A percentile compares a stretch with the other conserved stretches of the same genome.
Evolutionary conservation across 2,113 vertebrate species (phyloP).

Genomic region (Hypocryptadius cinnamomeus): DNA sequence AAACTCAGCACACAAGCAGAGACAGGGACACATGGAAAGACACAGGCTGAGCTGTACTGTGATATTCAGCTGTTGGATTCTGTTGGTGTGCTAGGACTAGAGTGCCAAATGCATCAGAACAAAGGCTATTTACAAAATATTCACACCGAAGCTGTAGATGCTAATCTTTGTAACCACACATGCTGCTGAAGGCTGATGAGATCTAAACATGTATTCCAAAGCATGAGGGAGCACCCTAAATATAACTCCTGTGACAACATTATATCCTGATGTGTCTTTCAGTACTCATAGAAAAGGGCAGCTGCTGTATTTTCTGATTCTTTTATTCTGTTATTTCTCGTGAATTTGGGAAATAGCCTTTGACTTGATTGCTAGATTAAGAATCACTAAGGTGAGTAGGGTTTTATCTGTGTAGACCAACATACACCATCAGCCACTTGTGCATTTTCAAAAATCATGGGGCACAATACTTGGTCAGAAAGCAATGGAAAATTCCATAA

Average conservation of each 20-base stretch:
- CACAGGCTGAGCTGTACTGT: neutral
- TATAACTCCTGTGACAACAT: slow-evolving; percentile 5
- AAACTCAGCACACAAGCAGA: neutral
- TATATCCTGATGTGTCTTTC: neutral
- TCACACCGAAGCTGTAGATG: neutral
- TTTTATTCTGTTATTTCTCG: neutral
- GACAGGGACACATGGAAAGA: neutral
- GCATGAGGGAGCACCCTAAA: slow-evolving; percentile 7
- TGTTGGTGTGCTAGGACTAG: neutral
- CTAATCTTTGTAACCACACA: slow-evolving; percentile 8
- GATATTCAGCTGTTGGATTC: neutral
- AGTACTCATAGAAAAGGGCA: neutral
- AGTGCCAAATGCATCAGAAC: neutral
- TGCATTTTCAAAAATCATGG: neutral
- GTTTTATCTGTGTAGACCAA: neutral
- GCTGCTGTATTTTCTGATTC: neutral
- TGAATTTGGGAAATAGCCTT: neutral
- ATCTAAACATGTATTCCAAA: neutral
- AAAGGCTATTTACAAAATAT: neutral
- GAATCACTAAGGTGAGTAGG: neutral
- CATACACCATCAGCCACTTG: neutral
- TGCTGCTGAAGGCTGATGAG: slow-evolving; percentile 1
- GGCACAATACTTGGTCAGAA: neutral
- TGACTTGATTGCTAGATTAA: neutral
- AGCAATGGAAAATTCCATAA: neutral